A percentile compares a stretch with the other conserved stretches of the same genome.
phyloP scores from a whole-genome alignment of 2,888 invertebrate genomes.

The Drosophila neotestacea region DNA sequence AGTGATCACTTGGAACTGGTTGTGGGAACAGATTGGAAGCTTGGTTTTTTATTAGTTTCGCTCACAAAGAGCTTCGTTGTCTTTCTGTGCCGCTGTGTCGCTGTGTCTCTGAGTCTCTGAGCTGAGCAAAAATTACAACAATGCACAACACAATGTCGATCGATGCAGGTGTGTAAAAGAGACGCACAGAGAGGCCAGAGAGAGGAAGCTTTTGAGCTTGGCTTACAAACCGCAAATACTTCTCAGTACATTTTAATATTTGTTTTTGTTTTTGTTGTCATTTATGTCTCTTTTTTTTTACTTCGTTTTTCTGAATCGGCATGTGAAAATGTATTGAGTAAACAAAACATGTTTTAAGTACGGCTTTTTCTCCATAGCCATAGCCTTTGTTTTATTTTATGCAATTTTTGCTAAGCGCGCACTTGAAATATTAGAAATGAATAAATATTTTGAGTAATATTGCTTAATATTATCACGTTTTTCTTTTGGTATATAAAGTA shows the following conservation, averaged over 20 bases:
- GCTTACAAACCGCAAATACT: slow-evolving; percentile 63
- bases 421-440: slow-evolving; percentile 16
- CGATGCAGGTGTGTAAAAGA: slow-evolving; percentile 41
- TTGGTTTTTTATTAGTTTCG: slow-evolving; percentile 82
- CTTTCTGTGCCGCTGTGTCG: slow-evolving; percentile 27
- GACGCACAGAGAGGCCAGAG: slow-evolving; percentile 1
- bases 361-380: slow-evolving; percentile 45
- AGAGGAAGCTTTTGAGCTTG: slow-evolving; percentile 20
- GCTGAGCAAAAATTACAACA: slow-evolving; percentile 56
- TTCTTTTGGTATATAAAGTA: no score
- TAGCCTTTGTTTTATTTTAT: slow-evolving; percentile 52
- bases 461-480: background rate
- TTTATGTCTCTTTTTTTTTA: slow-evolving; percentile 12
- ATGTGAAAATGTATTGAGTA: slow-evolving; percentile 67
- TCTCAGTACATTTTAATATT: slow-evolving; percentile 37
- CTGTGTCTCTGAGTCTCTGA: slow-evolving; percentile 2
- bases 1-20: slow-evolving; percentile 74
- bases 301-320: slow-evolving; percentile 15
- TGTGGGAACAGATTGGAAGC: slow-evolving; percentile 78
- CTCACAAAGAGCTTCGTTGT: slow-evolving; percentile 82
- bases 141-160: slow-evolving; percentile 24
- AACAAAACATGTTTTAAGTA: slow-evolving; percentile 54
- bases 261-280: slow-evolving; percentile 31
- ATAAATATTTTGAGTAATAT: background rate
- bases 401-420: slow-evolving; percentile 30